phyloP scores from a whole-genome alignment of 2,888 invertebrate genomes.

The Diaperis boleti region DNA sequence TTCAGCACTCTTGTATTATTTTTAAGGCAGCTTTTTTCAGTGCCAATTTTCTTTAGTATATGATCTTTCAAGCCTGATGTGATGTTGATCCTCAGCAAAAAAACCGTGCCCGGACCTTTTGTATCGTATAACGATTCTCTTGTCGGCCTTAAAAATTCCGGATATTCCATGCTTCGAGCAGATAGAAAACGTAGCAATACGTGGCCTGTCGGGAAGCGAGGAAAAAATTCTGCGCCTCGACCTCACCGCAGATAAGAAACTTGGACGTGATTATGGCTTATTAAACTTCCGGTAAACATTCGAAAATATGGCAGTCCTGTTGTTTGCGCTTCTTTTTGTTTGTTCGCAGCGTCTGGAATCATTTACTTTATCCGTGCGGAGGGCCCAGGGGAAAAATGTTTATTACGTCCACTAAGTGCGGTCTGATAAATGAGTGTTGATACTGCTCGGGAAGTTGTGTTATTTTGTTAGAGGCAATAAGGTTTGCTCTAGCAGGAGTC shows the following conservation, averaged over 20 bases:
- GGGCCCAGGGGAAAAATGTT: conserved; percentile 26
- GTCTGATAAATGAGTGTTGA: conserved; percentile 29
- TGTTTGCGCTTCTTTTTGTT: conserved; percentile 21
- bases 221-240: conserved; percentile 3
- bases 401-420: conserved; percentile 27
- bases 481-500: background rate
- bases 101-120: background rate
- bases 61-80: no score
- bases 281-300: conserved; percentile 29
- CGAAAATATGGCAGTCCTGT: conserved; percentile 22
- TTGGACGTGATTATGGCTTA: conserved; percentile 29
- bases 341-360: conserved; percentile 23
- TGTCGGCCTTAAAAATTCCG: conserved; percentile 3
- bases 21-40: no score
- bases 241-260: conserved; percentile 8
- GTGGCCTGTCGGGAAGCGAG: background rate
- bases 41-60: no score
- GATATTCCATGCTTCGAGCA: conserved; percentile 6
- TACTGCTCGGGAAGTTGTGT: conserved; percentile 12
- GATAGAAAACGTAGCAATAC: background rate
- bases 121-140: background rate
- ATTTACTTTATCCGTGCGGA: conserved; percentile 9
- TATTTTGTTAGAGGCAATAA: conserved; percentile 10
- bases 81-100: no score
- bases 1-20: no score